Percentiles rank a stretch among this genome's conserved stretches.
phyloP scores from a whole-genome alignment of 2,113 vertebrate species.

The Suricata suricatta region DNA sequence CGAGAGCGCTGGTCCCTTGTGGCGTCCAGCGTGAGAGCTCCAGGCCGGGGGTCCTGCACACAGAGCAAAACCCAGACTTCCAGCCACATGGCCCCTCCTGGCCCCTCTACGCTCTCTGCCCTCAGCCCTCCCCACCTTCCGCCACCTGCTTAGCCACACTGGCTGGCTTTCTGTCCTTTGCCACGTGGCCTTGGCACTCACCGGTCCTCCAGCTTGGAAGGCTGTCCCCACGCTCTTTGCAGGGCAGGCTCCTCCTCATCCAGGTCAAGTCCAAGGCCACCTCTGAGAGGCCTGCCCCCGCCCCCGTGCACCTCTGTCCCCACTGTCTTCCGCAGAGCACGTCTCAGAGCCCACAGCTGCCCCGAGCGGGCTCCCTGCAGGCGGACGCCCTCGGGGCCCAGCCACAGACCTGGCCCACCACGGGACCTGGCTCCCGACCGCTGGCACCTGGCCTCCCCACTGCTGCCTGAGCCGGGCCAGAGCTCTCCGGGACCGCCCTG shows the following conservation, averaged over 20 bases:
- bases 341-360: no score
- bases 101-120: fast-evolving
- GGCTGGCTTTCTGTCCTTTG: not conserved
- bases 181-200: not conserved
- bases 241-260: no score
- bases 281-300: not conserved
- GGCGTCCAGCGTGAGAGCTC: not conserved
- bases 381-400: not conserved
- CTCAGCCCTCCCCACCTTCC: fast-evolving
- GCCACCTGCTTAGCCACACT: fast-evolving
- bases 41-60: fast-evolving
- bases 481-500: fast-evolving
- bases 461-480: not conserved
- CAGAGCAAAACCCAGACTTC: fast-evolving
- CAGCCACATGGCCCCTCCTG: fast-evolving
- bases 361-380: not conserved
- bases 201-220: not conserved
- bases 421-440: fast-evolving
- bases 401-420: not conserved
- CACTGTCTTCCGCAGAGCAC: fast-evolving
- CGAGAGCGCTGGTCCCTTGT: fast-evolving
- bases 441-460: fast-evolving
- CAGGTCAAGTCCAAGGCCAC: not conserved
- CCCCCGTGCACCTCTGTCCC: not conserved
- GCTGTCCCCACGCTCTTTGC: not conserved